phyloP scores from a whole-genome alignment of 2,888 invertebrate species.

The Apodemia duryi region DNA sequence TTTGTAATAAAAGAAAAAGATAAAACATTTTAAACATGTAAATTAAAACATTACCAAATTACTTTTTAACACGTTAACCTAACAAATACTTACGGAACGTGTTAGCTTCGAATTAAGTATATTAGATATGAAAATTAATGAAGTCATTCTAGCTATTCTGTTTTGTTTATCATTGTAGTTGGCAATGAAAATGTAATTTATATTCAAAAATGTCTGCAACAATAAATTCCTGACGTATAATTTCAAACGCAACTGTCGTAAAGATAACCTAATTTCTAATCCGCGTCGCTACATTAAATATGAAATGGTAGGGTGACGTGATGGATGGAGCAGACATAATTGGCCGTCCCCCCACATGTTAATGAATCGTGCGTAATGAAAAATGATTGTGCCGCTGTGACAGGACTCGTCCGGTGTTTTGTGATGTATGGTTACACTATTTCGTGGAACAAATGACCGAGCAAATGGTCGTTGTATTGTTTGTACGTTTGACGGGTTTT shows the following conservation, averaged over 20 bases:
- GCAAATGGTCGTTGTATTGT: constrained; percentile 42
- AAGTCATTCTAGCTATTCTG: background rate
- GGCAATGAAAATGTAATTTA: constrained; percentile 9
- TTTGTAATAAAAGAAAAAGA: background rate
- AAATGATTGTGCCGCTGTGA: constrained; percentile 59
- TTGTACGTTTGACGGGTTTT: constrained; percentile 17
- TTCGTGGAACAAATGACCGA: constrained; percentile 43
- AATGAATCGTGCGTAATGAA: constrained; percentile 76
- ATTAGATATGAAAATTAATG: constrained; percentile 5
- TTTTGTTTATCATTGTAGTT: constrained; percentile 1
- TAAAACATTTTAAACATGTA: background rate
- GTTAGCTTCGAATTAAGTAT: background rate
- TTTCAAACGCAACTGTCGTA: constrained; percentile 16
- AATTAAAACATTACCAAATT: constrained; percentile 1
- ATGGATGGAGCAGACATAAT: constrained; percentile 70
- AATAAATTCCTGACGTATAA: constrained; percentile 12
- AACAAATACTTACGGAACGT: background rate
- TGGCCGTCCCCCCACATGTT: constrained; percentile 64
- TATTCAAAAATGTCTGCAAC: constrained; percentile 14
- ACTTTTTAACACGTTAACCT: background rate
- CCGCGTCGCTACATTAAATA: constrained; percentile 47
- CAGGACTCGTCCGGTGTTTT: constrained; percentile 41
- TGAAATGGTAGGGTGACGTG: constrained; percentile 62
- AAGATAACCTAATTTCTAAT: constrained; percentile 25
- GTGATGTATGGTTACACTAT: constrained; percentile 56